Conservation (phyloP, 35 echinoderm and acorn worm species). For the Apostichopus parvimensis region DNA sequence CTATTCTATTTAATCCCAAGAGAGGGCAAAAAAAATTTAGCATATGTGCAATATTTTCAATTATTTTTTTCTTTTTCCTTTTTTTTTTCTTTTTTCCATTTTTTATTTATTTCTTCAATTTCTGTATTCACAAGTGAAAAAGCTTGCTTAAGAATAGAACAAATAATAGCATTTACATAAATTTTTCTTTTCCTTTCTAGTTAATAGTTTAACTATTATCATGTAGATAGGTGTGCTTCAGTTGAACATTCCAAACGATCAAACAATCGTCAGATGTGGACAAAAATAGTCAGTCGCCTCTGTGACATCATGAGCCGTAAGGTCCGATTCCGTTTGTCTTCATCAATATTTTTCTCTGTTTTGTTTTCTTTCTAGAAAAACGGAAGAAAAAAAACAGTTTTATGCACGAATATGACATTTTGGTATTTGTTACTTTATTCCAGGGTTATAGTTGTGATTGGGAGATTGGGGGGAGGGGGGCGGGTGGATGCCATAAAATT, state of each 20-base stretch:
- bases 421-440: no score
- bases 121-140: slow-evolving; percentile 39
- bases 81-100: slow-evolving; percentile 24
- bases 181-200: background rate
- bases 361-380: background rate
- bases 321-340: no score
- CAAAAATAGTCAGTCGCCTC: background rate
- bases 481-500: no score
- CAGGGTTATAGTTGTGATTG: no score
- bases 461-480: no score
- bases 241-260: slow-evolving; percentile 29
- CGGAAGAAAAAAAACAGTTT: no score
- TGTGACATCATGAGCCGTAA: no score
- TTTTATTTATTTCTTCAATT: slow-evolving; percentile 35
- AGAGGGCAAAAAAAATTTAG: slow-evolving; percentile 34
- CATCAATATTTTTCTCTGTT: background rate
- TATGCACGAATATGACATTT: no score
- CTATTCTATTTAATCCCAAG: slow-evolving; percentile 49
- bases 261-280: background rate
- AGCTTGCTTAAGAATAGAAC: background rate
- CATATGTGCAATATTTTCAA: slow-evolving; percentile 56
- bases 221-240: slow-evolving; percentile 19
- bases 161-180: background rate
- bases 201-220: background rate
- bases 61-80: slow-evolving; percentile 23